Base-by-base conservation (phyloP, 2,797 vertebrate species). In the Babyrousa celebensis region DNA sequence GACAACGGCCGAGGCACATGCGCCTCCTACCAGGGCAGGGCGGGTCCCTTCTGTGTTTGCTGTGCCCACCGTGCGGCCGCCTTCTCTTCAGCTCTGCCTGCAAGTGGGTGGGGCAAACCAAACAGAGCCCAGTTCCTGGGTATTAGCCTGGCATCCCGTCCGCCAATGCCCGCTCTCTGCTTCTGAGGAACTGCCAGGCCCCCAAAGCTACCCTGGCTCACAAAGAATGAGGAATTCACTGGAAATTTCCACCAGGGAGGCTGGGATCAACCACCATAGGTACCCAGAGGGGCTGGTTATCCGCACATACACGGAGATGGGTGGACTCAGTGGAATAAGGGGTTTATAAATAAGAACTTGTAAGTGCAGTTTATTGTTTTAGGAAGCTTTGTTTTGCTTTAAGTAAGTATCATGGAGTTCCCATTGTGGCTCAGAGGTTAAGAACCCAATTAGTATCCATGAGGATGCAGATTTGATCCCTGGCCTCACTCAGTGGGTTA, bases 131-230 rank as follows among this genome's bases (percentile, higher is more conserved):
- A 10, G 88, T 60, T 86, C 91, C 94, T 32, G 58, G 67, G 32
- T 52, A 58, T 54, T 21, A 77, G 89, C 60, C 60, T 18, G 65
- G 94, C 36, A 0, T 7, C 82, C 27, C 0, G 52, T 29, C 56
- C 56, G 43, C 74, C n/a, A 72, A 62, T 10, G 18, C 4, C 56
- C 54, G 40, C 32, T 1, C 56, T 65, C 56, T 40, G 70, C 71
- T 25, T 40, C 18, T 1, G 25, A 62, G 54, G 58, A 65, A 20
- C 23, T 6, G 36, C 0, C n/a, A 48, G 29, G 88, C 23, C n/a
- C 6, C 3, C 1, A 1, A 60, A 0, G n/a, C 60, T 3, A 14
- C 9, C 0, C 9, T 5, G 16, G 0, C 52, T 23, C 62, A 11
- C 58, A 6, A 9, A 56, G 65, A 67, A 8, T 0, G 14, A 21